These are phyloP conservation scores for Ceyx cyanopectus DNA, from an alignment of 2,113 vertebrate species.

Conservation along the genomic window DNA sequence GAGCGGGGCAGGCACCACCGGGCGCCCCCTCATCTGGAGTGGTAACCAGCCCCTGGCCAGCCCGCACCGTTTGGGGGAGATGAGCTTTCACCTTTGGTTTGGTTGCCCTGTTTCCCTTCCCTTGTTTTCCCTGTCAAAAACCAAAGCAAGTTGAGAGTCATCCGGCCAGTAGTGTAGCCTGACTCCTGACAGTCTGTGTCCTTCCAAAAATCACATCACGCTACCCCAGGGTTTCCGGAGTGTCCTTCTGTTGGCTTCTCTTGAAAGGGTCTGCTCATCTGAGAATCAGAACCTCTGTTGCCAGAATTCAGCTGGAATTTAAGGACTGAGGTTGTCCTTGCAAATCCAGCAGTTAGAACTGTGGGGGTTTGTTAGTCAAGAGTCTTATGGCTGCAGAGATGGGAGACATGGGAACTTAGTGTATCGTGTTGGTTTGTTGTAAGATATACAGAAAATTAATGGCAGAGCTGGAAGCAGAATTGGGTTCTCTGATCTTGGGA, in stretches of 20 bases:
- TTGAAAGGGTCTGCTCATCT: neutral
- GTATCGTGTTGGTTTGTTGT: neutral
- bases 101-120: neutral
- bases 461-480: neutral
- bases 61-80: neutral
- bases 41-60: neutral
- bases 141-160: neutral
- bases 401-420: neutral
- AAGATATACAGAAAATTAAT: neutral
- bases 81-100: slow-evolving; percentile 7
- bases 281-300: neutral
- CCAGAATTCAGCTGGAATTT: neutral
- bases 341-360: neutral
- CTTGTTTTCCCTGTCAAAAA: neutral
- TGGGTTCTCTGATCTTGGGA: neutral
- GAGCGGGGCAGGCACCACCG: neutral
- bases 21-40: too few species aligned
- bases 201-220: accelerated
- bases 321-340: neutral
- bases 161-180: neutral
- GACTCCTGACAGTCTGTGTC: neutral
- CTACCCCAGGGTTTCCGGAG: neutral
- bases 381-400: neutral
- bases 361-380: neutral
- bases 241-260: neutral